phyloP scores from a whole-genome alignment of 1,140 invertebrate genomes.

The Yoshiicerus persimilis region DNA sequence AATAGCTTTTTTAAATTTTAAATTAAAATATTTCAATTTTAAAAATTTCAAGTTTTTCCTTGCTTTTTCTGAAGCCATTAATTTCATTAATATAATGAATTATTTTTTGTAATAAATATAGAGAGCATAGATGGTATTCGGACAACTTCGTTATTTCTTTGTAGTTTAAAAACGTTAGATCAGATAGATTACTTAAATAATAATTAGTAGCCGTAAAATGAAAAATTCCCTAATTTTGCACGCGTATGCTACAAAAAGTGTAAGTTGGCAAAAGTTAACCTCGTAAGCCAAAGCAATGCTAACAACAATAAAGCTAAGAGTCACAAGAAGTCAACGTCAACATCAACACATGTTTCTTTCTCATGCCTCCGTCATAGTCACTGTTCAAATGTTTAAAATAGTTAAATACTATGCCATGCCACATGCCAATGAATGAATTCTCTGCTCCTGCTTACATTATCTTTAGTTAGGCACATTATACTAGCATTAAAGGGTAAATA shows the following conservation, averaged over 20 bases:
- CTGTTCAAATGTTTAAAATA: slow-evolving; percentile 17
- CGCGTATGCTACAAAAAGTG: background rate
- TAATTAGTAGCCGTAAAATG: too few species aligned
- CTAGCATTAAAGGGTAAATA: background rate
- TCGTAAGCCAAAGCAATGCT: background rate
- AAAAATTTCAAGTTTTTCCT: too few species aligned
- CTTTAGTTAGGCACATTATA: background rate
- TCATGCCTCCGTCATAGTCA: background rate
- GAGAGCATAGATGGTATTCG: too few species aligned
- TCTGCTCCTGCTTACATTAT: background rate
- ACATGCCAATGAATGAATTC: background rate
- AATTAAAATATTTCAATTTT: too few species aligned
- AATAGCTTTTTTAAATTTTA: too few species aligned
- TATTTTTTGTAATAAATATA: too few species aligned
- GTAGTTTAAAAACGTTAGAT: background rate
- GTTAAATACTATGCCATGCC: background rate
- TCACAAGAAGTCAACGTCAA: background rate
- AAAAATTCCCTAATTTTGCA: background rate
- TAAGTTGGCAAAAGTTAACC: background rate
- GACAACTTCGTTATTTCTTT: too few species aligned
- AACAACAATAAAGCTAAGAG: background rate
- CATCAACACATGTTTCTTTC: slow-evolving; percentile 17
- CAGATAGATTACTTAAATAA: too few species aligned
- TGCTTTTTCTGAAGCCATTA: too few species aligned
- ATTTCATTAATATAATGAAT: too few species aligned